Percentiles rank a stretch among this genome's conserved stretches.
Evolutionary conservation across 2,797 vertebrate species (phyloP).

Genomic region (Amniataba percoides): DNA sequence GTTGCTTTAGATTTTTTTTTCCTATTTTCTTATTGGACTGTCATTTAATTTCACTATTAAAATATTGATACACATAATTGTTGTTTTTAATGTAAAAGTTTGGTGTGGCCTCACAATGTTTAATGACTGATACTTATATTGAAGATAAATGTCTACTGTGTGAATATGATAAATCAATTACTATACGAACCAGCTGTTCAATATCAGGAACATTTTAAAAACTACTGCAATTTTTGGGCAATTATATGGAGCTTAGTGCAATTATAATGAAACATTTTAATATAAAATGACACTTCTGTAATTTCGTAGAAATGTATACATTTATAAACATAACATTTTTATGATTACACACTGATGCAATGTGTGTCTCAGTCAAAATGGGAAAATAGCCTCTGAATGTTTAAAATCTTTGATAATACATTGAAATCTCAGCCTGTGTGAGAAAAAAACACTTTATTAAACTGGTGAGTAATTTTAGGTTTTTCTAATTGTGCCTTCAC

Average conservation of each 20-base stretch:
- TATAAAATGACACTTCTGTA: not conserved
- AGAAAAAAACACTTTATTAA: not conserved
- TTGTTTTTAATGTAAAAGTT: not conserved
- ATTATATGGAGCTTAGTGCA: not conserved
- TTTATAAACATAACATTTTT: no score
- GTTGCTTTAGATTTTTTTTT: not conserved
- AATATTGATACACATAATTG: not conserved
- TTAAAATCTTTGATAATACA: not conserved
- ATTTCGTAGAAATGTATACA: not conserved
- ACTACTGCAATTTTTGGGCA: not conserved
- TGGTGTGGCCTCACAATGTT: not conserved
- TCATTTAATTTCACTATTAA: not conserved
- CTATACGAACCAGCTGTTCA: not conserved
- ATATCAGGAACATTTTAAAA: not conserved
- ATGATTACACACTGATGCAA: not conserved
- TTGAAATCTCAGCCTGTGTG: not conserved
- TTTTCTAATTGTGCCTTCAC: not conserved
- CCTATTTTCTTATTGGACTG: not conserved
- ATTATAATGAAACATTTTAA: not conserved
- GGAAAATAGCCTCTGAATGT: not conserved
- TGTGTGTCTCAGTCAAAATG: not conserved
- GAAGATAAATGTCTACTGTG: not conserved
- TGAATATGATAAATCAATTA: not conserved
- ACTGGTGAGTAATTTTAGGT: fast-evolving
- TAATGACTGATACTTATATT: not conserved